A percentile compares a stretch with the other conserved stretches of the same genome.
phyloP scores from a whole-genome alignment of 2,113 vertebrate genomes.

The Aspiorhynchus laticeps region DNA sequence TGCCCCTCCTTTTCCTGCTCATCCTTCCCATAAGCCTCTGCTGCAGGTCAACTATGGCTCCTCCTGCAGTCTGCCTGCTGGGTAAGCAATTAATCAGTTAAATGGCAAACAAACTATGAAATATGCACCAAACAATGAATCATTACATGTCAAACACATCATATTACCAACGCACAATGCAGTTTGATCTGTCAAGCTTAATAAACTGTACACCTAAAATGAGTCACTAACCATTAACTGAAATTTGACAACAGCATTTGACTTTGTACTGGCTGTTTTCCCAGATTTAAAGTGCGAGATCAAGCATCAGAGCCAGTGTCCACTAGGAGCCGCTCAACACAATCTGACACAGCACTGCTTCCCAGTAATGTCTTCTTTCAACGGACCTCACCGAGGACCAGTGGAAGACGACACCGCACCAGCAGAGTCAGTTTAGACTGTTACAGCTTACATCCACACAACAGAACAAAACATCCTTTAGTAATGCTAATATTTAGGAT shows the following conservation, averaged over 20 bases:
- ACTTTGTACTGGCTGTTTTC: background rate
- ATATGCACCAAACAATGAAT: background rate
- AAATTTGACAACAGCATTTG: background rate
- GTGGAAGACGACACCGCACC: slow-evolving; percentile 52
- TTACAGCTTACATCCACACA: background rate
- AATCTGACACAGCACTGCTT: slow-evolving; percentile 76
- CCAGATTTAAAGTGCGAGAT: slow-evolving; percentile 71
- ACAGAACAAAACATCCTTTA: background rate
- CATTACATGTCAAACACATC: background rate
- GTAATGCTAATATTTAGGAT: background rate
- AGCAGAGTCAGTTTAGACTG: slow-evolving; percentile 61
- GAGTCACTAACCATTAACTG: background rate
- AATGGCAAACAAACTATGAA: background rate
- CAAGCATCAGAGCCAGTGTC: slow-evolving; percentile 43
- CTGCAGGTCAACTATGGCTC: slow-evolving; percentile 71
- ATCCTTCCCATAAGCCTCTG: slow-evolving; percentile 63
- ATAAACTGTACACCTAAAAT: background rate
- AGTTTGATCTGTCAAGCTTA: background rate
- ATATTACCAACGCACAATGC: background rate
- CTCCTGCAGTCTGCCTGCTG: slow-evolving; percentile 73
- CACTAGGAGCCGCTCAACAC: slow-evolving; percentile 65
- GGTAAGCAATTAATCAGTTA: slow-evolving; percentile 59
- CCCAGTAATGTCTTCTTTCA: slow-evolving; percentile 70
- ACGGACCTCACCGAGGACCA: slow-evolving; percentile 53
- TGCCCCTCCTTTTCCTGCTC: slow-evolving; percentile 30